phyloP scores from a whole-genome alignment of 35 echinoderm and acorn worm species.

The Ophiothrix spiculata region DNA sequence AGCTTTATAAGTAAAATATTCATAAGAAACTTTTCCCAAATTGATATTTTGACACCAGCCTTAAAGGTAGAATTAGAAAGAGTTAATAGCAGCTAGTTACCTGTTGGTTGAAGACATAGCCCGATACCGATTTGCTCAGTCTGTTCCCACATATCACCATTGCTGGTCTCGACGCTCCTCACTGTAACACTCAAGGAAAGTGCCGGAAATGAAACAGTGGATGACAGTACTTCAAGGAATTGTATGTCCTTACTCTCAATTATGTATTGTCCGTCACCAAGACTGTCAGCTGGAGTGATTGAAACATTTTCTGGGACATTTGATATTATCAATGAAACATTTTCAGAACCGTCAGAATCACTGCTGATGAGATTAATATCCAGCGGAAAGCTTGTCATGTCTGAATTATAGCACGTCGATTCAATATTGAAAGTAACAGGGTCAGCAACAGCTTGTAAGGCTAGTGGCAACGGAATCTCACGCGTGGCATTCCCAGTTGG shows the following conservation, averaged over 20 bases:
- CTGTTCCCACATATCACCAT: not conserved
- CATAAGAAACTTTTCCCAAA: too few relatives aligned
- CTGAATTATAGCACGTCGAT: not conserved
- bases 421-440: not conserved
- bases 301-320: not conserved
- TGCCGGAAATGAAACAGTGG: not conserved
- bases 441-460: slow-evolving; percentile 11
- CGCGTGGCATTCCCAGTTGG: not conserved
- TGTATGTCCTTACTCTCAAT: not conserved
- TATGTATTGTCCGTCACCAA: not conserved
- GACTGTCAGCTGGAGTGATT: not conserved
- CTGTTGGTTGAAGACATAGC: not conserved
- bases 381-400: not conserved
- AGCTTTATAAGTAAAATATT: too few relatives aligned
- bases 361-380: not conserved
- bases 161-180: not conserved
- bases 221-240: not conserved
- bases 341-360: slow-evolving; percentile 23
- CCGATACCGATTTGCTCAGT: not conserved
- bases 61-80: too few relatives aligned
- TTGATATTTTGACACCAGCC: too few relatives aligned
- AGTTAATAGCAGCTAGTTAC: not conserved
- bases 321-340: slow-evolving; percentile 12
- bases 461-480: not conserved
- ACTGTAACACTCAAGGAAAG: not conserved